These are phyloP conservation scores for Syngnathoides biaculeatus DNA, from an alignment of 2,113 vertebrate genomes.

Conservation along the genomic window DNA sequence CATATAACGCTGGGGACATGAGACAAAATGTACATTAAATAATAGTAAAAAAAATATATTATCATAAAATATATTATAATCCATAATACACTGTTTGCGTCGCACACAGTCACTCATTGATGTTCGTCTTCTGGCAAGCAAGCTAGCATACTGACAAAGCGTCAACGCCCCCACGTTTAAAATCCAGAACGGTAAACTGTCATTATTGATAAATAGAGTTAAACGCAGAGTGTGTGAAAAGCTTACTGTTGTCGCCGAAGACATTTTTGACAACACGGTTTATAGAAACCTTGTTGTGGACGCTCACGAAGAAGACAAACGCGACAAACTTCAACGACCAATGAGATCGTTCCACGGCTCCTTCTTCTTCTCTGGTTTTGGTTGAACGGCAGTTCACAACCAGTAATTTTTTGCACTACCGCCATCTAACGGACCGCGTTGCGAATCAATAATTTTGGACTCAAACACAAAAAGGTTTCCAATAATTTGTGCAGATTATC, in stretches of 20 bases:
- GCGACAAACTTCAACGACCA: neutral
- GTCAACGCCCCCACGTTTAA: no score
- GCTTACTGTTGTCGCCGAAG: constrained; percentile 50
- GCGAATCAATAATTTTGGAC: neutral
- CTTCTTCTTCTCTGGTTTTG: neutral
- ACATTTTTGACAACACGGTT: constrained; percentile 31
- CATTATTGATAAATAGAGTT: neutral
- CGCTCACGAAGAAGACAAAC: neutral
- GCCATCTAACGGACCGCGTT: neutral
- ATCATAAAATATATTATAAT: no score
- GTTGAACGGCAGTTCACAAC: neutral
- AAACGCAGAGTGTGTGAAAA: neutral
- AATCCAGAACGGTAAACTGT: neutral
- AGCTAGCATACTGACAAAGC: neutral
- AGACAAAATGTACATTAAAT: neutral
- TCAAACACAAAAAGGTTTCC: neutral
- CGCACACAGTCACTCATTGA: neutral
- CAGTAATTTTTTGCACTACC: neutral
- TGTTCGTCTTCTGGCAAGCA: neutral
- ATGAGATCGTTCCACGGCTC: neutral
- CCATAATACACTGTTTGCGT: neutral
- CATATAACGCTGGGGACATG: no score
- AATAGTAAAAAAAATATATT: no score
- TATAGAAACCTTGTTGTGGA: neutral
- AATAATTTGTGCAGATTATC: neutral